A percentile compares a stretch with the other conserved stretches of the same genome.
Conservation (phyloP, 2,797 vertebrate species). For the Ceryle rudis region DNA sequence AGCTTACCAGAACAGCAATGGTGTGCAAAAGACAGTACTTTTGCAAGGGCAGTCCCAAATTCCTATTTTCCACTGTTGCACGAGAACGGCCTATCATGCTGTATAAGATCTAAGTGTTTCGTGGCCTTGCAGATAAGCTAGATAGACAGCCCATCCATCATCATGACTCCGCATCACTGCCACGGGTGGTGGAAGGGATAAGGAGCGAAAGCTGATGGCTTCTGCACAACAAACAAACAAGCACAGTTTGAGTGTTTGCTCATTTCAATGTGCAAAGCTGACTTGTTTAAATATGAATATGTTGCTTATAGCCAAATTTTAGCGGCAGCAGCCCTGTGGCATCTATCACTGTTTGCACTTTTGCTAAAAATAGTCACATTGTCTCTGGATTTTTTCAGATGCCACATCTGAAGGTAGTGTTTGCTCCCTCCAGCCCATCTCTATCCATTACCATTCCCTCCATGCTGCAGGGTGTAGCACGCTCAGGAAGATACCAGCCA, state of each 20-base stretch:
- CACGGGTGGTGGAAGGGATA: background rate
- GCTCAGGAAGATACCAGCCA: constrained; percentile 13
- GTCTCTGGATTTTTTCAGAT: constrained; percentile 61
- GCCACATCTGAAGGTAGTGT: constrained; percentile 68
- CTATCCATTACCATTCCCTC: background rate
- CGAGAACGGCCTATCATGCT: background rate
- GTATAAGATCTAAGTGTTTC: background rate
- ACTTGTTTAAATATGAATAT: constrained; percentile 79
- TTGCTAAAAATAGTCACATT: constrained; percentile 75
- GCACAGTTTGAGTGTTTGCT: constrained; percentile 55
- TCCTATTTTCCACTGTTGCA: background rate
- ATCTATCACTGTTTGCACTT: constrained; percentile 71
- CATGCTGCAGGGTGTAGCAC: background rate
- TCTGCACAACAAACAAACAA: constrained; percentile 69
- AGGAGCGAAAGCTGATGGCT: constrained; percentile 37
- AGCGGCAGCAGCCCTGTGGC: constrained; percentile 71
- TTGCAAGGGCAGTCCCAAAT: constrained; percentile 3
- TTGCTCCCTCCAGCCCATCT: background rate
- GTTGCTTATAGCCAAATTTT: constrained; percentile 75
- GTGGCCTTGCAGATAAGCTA: constrained; percentile 44
- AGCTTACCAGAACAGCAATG: constrained; percentile 26
- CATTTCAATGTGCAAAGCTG: constrained; percentile 69
- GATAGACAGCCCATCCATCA: background rate
- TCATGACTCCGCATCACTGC: background rate
- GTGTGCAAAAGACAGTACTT: background rate